Percentiles rank a stretch among this genome's conserved stretches.
Conservation (phyloP, 2,113 vertebrate species). For the Chionodraco myersi region DNA sequence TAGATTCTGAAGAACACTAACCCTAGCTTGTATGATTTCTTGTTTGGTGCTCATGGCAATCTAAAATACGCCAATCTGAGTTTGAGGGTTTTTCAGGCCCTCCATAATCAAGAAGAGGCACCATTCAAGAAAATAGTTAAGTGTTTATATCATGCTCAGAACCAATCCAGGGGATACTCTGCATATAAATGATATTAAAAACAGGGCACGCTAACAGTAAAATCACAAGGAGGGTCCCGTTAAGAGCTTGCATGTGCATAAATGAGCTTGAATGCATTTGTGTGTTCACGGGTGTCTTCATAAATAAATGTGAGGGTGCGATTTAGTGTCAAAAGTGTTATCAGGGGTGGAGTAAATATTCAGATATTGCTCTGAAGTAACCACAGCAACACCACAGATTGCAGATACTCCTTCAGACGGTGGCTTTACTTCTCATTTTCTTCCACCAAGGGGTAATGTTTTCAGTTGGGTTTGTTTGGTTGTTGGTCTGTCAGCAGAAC, state of each 20-base stretch:
- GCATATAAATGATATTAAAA: conserved; percentile 38
- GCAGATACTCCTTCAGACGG: neutral
- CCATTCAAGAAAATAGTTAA: conserved; percentile 26
- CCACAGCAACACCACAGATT: neutral
- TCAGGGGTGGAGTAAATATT: conserved; percentile 8
- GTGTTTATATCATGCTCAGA: conserved; percentile 46
- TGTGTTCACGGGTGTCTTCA: neutral
- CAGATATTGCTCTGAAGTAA: neutral
- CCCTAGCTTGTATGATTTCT: conserved; percentile 5
- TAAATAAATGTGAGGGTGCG: neutral
- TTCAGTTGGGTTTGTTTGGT: too few species aligned
- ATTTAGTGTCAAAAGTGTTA: neutral
- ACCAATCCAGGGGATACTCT: conserved; percentile 11
- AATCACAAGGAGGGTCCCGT: neutral
- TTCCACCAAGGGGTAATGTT: too few species aligned
- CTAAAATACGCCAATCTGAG: conserved; percentile 44
- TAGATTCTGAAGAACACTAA: neutral
- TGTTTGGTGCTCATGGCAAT: conserved; percentile 42
- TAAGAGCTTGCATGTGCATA: neutral
- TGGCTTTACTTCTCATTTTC: neutral
- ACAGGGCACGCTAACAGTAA: neutral
- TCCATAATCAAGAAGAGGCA: conserved; percentile 48
- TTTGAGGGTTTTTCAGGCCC: conserved; percentile 20
- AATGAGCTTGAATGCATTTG: neutral
- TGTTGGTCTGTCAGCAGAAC: too few species aligned